These are phyloP conservation scores for Philopotamus ludificatus DNA, from an alignment of 1,140 invertebrate species.

Conservation along the genomic window DNA sequence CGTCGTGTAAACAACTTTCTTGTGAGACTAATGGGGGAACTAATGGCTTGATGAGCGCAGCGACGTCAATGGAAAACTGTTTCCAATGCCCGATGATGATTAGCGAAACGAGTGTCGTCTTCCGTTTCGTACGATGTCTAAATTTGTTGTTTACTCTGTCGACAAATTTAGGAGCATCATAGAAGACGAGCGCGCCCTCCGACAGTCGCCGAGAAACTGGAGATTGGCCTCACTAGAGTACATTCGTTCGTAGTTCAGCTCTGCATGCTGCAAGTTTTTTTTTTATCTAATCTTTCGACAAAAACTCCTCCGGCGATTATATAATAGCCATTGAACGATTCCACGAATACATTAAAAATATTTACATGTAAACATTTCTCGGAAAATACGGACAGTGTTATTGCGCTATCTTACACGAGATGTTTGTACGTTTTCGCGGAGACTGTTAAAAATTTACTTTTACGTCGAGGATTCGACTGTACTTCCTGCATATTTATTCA, in stretches of 20 bases:
- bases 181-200: neutral
- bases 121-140: neutral
- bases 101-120: too few relatives aligned
- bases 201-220: neutral
- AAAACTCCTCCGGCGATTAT: neutral
- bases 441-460: too few relatives aligned
- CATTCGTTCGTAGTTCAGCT: neutral
- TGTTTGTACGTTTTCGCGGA: too few relatives aligned
- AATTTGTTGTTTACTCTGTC: neutral
- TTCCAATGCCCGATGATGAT: too few relatives aligned
- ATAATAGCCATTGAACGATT: neutral
- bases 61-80: too few relatives aligned
- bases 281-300: conserved; percentile 6
- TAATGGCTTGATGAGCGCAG: too few relatives aligned
- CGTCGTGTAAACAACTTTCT: too few relatives aligned
- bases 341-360: neutral
- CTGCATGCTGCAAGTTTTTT: neutral
- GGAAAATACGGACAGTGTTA: too few relatives aligned
- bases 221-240: neutral
- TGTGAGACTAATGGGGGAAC: too few relatives aligned
- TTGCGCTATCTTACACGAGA: too few relatives aligned
- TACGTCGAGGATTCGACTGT: too few relatives aligned
- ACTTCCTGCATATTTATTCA: too few relatives aligned
- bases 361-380: neutral
- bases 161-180: neutral